Evolutionary conservation across 2,797 vertebrate genomes (phyloP).

Genomic region (Semotilus atromaculatus): DNA sequence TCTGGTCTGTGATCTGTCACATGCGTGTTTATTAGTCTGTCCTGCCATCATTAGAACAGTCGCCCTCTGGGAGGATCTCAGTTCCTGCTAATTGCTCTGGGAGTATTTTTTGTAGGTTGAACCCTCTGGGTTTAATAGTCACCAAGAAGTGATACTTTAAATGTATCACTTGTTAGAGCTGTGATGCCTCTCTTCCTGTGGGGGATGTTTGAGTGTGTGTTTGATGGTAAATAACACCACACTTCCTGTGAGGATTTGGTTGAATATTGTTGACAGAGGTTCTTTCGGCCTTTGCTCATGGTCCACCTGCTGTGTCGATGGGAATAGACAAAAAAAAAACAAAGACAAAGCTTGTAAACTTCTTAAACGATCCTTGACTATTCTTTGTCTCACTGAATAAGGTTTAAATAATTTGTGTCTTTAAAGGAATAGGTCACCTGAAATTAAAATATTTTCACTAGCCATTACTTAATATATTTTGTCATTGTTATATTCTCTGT

Average conservation of each 20-base stretch:
- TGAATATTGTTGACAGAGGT: constrained; percentile 14
- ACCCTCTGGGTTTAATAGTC: constrained; percentile 78
- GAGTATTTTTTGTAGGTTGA: constrained; percentile 74
- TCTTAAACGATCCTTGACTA: not conserved
- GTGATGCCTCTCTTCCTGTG: constrained; percentile 33
- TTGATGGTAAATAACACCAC: constrained; percentile 37
- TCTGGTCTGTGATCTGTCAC: constrained; percentile 32
- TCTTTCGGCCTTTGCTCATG: not conserved
- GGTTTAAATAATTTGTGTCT: not conserved
- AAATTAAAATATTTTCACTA: not conserved
- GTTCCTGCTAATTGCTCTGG: constrained; percentile 75
- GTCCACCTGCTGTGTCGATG: constrained; percentile 9
- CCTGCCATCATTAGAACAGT: constrained; percentile 49
- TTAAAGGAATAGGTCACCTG: not conserved
- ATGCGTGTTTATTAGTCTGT: constrained; percentile 53
- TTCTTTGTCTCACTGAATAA: not conserved
- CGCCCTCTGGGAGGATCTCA: constrained; percentile 45
- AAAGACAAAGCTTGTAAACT: not conserved
- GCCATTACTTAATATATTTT: not conserved
- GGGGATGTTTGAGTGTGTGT: constrained; percentile 21
- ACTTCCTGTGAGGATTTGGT: constrained; percentile 25
- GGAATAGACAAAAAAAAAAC: not conserved
- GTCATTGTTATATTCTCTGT: not conserved
- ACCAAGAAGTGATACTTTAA: constrained; percentile 70
- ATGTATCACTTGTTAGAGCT: constrained; percentile 39